These are phyloP conservation scores for Montifringilla adamsi DNA, from an alignment of 2,113 vertebrate genomes.

Conservation along the genomic window DNA sequence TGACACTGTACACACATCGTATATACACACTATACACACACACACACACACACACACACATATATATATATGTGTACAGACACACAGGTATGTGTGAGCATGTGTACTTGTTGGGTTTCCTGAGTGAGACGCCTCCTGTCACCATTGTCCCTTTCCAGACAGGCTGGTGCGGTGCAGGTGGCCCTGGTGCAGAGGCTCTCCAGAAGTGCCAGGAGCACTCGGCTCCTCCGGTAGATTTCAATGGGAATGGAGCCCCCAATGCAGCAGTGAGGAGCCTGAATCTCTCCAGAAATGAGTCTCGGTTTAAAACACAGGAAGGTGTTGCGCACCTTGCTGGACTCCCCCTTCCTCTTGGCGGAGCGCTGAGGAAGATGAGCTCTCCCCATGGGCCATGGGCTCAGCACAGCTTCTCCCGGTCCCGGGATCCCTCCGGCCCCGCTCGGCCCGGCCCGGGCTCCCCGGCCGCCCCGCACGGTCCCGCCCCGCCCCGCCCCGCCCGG, in stretches of 20 bases:
- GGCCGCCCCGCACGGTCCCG: not conserved
- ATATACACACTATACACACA: too few relatives aligned
- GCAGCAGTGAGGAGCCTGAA: fast-evolving
- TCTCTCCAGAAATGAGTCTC: not conserved
- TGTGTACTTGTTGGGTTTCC: not conserved
- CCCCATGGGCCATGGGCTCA: not conserved
- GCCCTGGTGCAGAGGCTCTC: not conserved
- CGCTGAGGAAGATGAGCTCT: too few relatives aligned
- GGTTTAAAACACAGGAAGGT: too few relatives aligned
- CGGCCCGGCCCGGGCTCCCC: not conserved
- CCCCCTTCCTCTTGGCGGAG: not conserved
- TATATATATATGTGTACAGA: not conserved
- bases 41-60: too few relatives aligned
- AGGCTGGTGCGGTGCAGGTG: fast-evolving
- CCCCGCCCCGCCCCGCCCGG: not conserved
- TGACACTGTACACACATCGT: not conserved
- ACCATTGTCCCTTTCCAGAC: not conserved
- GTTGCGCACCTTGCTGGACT: fast-evolving
- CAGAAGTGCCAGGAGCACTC: not conserved
- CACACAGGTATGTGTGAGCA: fast-evolving
- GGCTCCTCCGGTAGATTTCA: not conserved
- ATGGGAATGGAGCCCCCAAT: fast-evolving
- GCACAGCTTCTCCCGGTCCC: too few relatives aligned
- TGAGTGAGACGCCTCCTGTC: fast-evolving
- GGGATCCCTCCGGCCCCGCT: not conserved